Conservation (phyloP, 1,140 invertebrate species). For the Eulimnadia texana region DNA sequence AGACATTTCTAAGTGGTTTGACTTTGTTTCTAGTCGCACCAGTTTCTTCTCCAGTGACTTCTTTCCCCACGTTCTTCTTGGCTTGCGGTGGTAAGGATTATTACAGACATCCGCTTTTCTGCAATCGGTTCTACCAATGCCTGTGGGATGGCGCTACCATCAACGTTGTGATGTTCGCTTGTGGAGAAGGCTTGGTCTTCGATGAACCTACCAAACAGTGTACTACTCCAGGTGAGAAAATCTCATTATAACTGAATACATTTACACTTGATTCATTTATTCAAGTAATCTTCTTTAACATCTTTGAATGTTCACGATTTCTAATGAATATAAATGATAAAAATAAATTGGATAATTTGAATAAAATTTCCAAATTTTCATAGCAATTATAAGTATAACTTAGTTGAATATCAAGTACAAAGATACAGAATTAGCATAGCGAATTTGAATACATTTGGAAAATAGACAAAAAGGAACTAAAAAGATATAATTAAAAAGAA, state of each 20-base stretch:
- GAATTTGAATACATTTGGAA: too few relatives aligned
- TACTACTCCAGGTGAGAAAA: conserved; percentile 32
- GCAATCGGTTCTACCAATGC: conserved; percentile 71
- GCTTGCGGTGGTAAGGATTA: conserved; percentile 19
- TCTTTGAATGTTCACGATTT: neutral
- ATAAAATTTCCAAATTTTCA: neutral
- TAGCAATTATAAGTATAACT: neutral
- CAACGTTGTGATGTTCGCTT: conserved; percentile 53
- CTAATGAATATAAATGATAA: neutral
- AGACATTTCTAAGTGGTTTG: too few relatives aligned
- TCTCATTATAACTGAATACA: too few relatives aligned
- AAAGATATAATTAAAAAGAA: neutral
- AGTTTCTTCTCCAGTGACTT: conserved; percentile 13
- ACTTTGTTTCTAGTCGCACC: too few relatives aligned
- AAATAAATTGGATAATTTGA: neutral
- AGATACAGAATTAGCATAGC: too few relatives aligned
- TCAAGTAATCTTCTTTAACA: neutral
- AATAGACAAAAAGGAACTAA: neutral
- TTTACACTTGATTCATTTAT: neutral
- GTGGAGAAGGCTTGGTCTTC: conserved; percentile 57
- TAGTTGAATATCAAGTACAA: neutral
- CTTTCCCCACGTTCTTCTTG: conserved; percentile 4
- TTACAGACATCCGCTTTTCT: conserved; percentile 58
- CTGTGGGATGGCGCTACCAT: conserved; percentile 42
- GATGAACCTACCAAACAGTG: conserved; percentile 57